Evolutionary conservation across 1,140 invertebrate species (phyloP), one percentile per base, ranked within the genome.

Genomic region (Zaprionus capensis): DNA sequence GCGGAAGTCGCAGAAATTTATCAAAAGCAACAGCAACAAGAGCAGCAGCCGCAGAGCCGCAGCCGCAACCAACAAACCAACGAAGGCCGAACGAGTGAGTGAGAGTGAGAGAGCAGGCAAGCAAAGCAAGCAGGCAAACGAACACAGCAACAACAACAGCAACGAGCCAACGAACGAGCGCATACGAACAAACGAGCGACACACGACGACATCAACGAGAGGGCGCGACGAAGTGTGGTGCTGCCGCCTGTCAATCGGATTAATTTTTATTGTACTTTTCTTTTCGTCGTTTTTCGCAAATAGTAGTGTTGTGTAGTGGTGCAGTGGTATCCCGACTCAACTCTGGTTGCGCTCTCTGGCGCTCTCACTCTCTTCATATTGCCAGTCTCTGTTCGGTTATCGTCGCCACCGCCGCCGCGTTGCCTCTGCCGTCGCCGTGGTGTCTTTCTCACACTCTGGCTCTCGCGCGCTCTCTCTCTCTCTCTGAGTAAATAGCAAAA

Each of bases 241-340:
- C 59, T 58, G 56, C 62, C 64, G 75, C 66, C 67, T 78, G 81
- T 83, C 81, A 81, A 84, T 86, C 68, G 79, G 68, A 81, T 79
- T 81, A 84, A 86, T 85, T 87, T 87, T 73, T 79, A 78, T 80
- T 82, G 68, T 83, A 78, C 62, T 75, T 81, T 78, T 78, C 70
- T 79, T 79, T 78, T 63, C 62, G 72, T 84, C 61, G 56, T 71
- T 82, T 82, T 86, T 71, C 31, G 84, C 84, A 84, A 88, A 90
- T 84, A 82, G 68, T 74, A 62, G 74, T 67, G 69, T 67, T 72
- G 69, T 77, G 51, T 57, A 72, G 75, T 77, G 57, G 46, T 71
- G 62, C 58, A 77, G 61, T 78, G 58, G 64, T 72, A 41, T 81
- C 72, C 56, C 67, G 58, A 61, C 65, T 64, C 49, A 44, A 55